Base-by-base conservation (phyloP, 2,888 invertebrate species). In the Volucella inflata region DNA sequence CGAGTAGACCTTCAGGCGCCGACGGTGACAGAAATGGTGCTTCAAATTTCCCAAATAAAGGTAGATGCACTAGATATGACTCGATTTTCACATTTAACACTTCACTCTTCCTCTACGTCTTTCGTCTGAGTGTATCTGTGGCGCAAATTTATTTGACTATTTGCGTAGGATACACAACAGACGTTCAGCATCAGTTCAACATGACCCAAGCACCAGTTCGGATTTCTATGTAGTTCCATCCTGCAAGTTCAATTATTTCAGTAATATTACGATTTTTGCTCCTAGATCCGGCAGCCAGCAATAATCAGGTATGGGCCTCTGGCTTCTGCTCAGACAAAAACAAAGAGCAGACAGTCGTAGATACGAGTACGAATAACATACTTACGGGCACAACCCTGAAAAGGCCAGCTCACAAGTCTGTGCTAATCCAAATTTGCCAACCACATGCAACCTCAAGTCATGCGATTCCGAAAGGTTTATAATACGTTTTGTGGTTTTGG, bases 181-280 rank as follows among this genome's bases (percentile, higher is more conserved):
- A 16, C 30, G 60, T 60, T 60, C 36, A 60, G 12, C 60, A 68
- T 46, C 68, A 68, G 48, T 21, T 21, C 21, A 21, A 4, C 21
- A 21, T 30, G 6, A 30, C 6, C 6, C 6, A 6, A 30, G 30
- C 6, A 30, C 30, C 30, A 30, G 30, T 30, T 6, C 30, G 6
- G 30, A 30, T 6, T 30, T 30, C 30, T 30, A 6, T 30, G 30
- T 30, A 30, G 30, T 17, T 30, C 21, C 6, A 36, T 30, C n/a
- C 36, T 64, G 48, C 12, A 68, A 36, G 51, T 44, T 62, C 62
- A 62, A 72, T 62, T 72, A 72, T 72, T 72, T 72, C 53, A 62
- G 53, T 72, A 62, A 72, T 53, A 72, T 72, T 72, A 62, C 44
- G 57, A 30, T 30, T 30, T 16, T 16, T 10, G 11, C 21, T 12